Base-by-base conservation (phyloP, 2,797 vertebrate species). In the Chiloscyllium punctatum region DNA sequence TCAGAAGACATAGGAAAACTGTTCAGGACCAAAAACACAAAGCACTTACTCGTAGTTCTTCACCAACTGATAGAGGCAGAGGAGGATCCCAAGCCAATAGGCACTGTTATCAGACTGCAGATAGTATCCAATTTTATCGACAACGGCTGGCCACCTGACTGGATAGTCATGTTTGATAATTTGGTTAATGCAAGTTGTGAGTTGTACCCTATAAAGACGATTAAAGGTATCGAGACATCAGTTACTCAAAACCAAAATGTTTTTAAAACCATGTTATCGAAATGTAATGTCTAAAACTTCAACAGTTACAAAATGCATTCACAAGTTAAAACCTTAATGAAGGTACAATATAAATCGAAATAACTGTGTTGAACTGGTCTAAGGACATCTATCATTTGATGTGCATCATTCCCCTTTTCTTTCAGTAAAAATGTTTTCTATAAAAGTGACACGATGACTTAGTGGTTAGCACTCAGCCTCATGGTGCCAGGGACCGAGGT, bases 101-200 rank as follows among this genome's bases (percentile, higher is more conserved):
- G 97, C 98, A 96, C 98, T 99, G 97, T 99, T 99, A 96, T 99
- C 99, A 90, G 99, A 99, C 97, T 99, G 99, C 97, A 99, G 98
- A 97, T 99, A 99, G 97, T 98, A 99, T 95, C 98, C 98, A 94
- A 99, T 99, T 98, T 99, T 99, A 97, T 99, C 99, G 96, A 99
- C 99, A 53, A 99, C 99, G 96, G 98, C 97, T 62, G 99, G 99
- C 99, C 99, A 99, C 96, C 99, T 99, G 96, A 97, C 98, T 0
- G 99, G 99, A 96, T 99, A 99, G 97, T 99, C 99, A 57, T 99
- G 98, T 97, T 99, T 99, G 97, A 99, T 99, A 97, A 99, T 99
- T 97, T 99, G 99, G 96, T 99, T 99, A 97, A 99, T 99, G 96
- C 99, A 99, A 91, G 99, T 99, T 48, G 99, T 99, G 97, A 99